Conservation (phyloP, 2,113 vertebrate genomes). For the Crotophaga sulcirostris region DNA sequence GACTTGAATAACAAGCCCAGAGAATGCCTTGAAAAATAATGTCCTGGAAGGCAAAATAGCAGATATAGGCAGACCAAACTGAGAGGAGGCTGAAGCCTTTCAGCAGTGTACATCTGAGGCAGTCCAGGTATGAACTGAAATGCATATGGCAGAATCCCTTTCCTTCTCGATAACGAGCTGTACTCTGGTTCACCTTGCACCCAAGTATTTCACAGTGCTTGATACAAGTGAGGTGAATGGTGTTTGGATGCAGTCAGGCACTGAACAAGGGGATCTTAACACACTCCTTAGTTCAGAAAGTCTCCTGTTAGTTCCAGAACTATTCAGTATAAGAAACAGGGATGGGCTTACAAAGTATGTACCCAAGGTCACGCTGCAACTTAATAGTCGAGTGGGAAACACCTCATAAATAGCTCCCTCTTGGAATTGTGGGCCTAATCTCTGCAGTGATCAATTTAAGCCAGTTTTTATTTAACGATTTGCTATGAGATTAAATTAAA, state of each 20-base stretch:
- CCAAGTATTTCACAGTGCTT: neutral
- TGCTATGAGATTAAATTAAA: neutral
- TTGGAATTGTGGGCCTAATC: neutral
- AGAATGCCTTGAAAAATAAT: neutral
- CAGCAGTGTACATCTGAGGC: neutral
- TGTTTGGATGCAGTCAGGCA: neutral
- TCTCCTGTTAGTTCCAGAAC: neutral
- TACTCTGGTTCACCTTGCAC: neutral
- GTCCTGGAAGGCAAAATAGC: neutral
- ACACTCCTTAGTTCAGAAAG: neutral
- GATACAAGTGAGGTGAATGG: neutral
- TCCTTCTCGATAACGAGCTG: fast-evolving
- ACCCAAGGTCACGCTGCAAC: neutral
- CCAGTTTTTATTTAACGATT: neutral
- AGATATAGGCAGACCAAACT: neutral
- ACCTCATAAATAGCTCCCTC: neutral
- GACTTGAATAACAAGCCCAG: neutral
- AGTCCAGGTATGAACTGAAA: neutral
- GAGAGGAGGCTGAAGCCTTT: neutral
- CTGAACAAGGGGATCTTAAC: neutral
- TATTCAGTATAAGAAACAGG: neutral
- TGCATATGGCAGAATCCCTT: neutral
- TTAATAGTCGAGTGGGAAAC: neutral
- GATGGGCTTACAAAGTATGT: neutral
- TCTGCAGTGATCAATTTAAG: neutral